Evolutionary conservation across 2,888 invertebrate genomes (phyloP).

Genomic region (Leptothorax acervorum): DNA sequence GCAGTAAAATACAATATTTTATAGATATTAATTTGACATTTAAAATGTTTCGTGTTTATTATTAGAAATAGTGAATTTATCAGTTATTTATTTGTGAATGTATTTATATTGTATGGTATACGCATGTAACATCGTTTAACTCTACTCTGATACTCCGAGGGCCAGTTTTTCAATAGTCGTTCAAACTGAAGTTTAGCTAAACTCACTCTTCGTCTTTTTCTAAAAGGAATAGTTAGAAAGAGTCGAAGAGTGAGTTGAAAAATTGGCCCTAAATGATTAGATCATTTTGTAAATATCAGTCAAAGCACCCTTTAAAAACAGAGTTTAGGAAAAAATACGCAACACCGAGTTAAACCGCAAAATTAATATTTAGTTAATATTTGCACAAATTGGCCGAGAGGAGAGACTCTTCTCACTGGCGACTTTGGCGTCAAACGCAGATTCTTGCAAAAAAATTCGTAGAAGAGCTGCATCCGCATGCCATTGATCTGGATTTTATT

Average conservation of each 20-base stretch:
- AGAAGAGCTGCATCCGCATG: neutral
- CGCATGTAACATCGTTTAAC: neutral
- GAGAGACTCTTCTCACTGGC: neutral
- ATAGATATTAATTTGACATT: neutral
- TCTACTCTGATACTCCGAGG: neutral
- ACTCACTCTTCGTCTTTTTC: no score
- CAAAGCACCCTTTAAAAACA: neutral
- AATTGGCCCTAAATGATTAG: neutral
- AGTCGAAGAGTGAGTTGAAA: no score
- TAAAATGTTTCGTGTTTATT: neutral
- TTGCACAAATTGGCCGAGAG: neutral
- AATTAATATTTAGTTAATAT: neutral
- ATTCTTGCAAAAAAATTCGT: conserved; percentile 29
- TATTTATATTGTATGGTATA: neutral
- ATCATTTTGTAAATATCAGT: neutral
- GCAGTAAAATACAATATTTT: neutral
- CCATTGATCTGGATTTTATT: conserved; percentile 50
- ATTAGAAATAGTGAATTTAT: neutral
- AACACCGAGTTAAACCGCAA: neutral
- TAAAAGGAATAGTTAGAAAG: no score
- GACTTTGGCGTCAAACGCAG: neutral
- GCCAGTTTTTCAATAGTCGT: no score
- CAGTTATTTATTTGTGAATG: neutral
- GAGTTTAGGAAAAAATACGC: neutral
- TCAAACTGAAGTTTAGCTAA: no score